Evolutionary conservation across 2,113 vertebrate genomes (phyloP).

Genomic region (Pungitius pungitius): DNA sequence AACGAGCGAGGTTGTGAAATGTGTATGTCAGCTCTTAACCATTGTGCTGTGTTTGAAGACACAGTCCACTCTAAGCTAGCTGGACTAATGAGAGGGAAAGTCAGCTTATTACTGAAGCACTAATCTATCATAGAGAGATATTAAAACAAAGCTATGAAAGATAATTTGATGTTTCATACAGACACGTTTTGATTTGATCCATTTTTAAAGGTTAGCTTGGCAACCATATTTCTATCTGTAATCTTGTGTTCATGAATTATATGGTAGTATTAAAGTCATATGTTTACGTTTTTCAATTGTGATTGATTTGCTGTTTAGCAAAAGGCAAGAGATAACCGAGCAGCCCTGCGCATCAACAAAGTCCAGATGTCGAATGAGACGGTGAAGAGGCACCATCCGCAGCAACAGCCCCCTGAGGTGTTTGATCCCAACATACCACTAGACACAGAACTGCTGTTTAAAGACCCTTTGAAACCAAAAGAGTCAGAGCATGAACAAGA

Average conservation of each 20-base stretch:
- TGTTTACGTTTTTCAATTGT: slow-evolving; percentile 36
- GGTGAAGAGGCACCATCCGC: slow-evolving; percentile 89
- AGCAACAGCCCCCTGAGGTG: slow-evolving; percentile 91
- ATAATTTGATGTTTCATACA: slow-evolving; percentile 9
- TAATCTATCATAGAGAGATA: not conserved
- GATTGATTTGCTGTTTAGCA: slow-evolving; percentile 84
- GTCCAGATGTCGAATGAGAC: slow-evolving; percentile 98
- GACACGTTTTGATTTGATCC: not conserved
- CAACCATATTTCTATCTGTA: not conserved
- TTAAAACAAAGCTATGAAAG: slow-evolving; percentile 14
- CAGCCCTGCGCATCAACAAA: slow-evolving; percentile 97
- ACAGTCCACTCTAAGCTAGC: not conserved
- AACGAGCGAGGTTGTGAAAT: not conserved
- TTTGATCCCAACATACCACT: slow-evolving; percentile 89
- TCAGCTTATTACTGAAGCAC: not conserved
- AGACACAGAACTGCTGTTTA: slow-evolving; percentile 93
- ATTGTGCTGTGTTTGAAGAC: not conserved
- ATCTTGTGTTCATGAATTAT: not conserved
- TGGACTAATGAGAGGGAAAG: not conserved
- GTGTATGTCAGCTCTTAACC: not conserved
- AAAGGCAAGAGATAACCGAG: slow-evolving; percentile 99
- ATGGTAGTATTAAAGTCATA: not conserved
- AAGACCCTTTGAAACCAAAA: slow-evolving; percentile 96
- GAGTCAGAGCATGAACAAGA: slow-evolving; percentile 99
- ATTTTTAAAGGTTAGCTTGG: not conserved